These are phyloP conservation scores for Xylocopa sonorina DNA, from an alignment of 1,140 invertebrate species.

Conservation along the genomic window DNA sequence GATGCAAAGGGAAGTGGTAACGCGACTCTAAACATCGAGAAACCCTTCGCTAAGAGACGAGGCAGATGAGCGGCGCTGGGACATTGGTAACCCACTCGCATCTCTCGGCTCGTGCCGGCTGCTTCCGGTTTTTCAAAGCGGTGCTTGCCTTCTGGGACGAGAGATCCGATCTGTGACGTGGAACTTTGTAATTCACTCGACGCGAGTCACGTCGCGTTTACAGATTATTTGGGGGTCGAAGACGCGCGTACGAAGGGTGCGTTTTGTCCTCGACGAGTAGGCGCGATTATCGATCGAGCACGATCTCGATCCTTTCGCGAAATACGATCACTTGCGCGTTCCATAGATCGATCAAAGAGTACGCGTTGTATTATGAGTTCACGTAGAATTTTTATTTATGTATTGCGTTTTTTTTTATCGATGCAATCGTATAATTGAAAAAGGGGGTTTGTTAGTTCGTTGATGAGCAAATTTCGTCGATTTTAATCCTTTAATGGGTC, in stretches of 20 bases:
- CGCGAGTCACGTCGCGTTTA: constrained; percentile 52
- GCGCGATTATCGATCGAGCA: constrained; percentile 28
- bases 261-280: constrained; percentile 28
- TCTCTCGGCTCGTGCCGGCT: constrained; percentile 73
- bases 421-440: no score
- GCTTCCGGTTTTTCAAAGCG: constrained; percentile 71
- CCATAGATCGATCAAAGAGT: no score
- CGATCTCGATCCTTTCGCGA: constrained; percentile 11
- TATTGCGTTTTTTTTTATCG: no score
- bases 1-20: not conserved
- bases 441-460: no score
- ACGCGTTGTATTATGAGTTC: no score
- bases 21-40: not conserved
- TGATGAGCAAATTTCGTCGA: no score
- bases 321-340: not conserved
- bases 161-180: constrained; percentile 62
- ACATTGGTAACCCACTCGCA: constrained; percentile 67
- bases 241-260: constrained; percentile 19
- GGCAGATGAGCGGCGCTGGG: constrained; percentile 64
- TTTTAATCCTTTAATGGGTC: constrained; percentile 5
- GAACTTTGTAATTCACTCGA: constrained; percentile 65
- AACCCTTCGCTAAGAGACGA: constrained; percentile 47
- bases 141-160: constrained; percentile 59
- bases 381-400: no score
- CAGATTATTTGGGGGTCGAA: constrained; percentile 26